Evolutionary conservation across 2,888 invertebrate species (phyloP), one percentile per base, ranked within the genome.

Genomic region (Alentia gelatinosa): DNA sequence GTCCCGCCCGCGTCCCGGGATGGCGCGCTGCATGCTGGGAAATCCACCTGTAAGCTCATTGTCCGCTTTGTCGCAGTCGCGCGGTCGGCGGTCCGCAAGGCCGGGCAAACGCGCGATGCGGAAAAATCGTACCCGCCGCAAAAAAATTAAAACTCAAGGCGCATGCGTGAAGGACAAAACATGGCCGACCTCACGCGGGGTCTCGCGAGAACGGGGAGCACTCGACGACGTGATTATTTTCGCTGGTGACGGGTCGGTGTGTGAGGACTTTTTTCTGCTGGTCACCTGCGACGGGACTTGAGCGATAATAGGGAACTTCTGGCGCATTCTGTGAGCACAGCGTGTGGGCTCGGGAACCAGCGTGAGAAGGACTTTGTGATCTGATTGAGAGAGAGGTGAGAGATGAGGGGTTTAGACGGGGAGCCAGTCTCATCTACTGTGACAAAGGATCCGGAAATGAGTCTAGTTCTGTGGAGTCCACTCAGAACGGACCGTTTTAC

Each of bases 1-100:
- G 74, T 74, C 33, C 1, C 56, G 30, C 74, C n/a, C 26, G 74
- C 26, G 74, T 74, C 74, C 74, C 30, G 15, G 7, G 30, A 4
- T 74, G 26, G 30, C 30, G 30, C n/a, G 74, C 47, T 9, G 33
- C 30, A 74, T 26, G 30, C 5, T 4, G 74, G 33, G 79, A 1
- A 35, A 39, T 79, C 79, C 79, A 79, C 79, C 79, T 79, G 79
- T 79, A 79, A 79, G 33, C 23, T 19, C 79, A 79, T 79, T 79
- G 79, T 79, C 79, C 79, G 37, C 39, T 37, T 39, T 79, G 37
- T 79, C 15, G 39, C 7, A 79, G 79, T 79, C 79, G 79, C 79
- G 79, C 79, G 1, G 79, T 35, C 15, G 79, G 79, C 39, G 79
- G 79, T 79, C 79, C 79, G 19, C 9, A 1, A 23, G 74, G 74